phyloP scores from a whole-genome alignment of 2,797 vertebrate species.

The Arctocebus calabarensis region DNA sequence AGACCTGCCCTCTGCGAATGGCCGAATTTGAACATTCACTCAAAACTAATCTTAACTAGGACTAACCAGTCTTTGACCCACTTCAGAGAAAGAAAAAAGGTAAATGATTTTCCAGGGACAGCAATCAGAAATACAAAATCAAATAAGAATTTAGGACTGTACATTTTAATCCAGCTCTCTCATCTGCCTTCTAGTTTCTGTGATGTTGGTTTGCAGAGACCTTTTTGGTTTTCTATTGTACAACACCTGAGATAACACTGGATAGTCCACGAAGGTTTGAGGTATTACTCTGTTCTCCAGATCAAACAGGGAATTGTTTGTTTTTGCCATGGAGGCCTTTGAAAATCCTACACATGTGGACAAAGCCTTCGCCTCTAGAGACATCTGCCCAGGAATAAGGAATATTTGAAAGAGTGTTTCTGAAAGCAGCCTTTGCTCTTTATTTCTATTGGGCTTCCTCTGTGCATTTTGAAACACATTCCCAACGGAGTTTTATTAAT shows the following conservation, averaged over 20 bases:
- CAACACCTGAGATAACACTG: neutral
- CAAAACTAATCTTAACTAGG: no score
- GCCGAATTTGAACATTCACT: neutral
- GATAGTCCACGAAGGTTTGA: neutral
- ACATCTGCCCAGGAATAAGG: constrained; percentile 7
- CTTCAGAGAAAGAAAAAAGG: neutral
- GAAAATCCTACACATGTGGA: neutral
- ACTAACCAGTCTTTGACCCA: neutral
- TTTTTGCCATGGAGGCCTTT: constrained; percentile 35
- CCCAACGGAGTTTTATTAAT: neutral
- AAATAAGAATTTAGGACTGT: neutral
- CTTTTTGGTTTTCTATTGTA: neutral
- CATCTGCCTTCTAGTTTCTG: neutral
- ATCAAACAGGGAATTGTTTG: constrained; percentile 56
- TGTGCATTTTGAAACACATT: neutral
- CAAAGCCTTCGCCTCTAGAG: constrained; percentile 2
- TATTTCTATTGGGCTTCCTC: neutral
- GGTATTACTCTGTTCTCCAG: constrained; percentile 36
- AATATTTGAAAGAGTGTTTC: constrained; percentile 58
- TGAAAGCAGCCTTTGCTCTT: constrained; percentile 30
- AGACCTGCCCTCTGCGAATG: neutral
- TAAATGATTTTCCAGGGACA: neutral
- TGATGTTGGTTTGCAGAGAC: neutral
- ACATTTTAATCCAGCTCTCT: neutral
- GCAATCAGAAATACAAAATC: neutral